Evolutionary conservation across 2,797 vertebrate species (phyloP).

Genomic region (Gobio occitaniae): DNA sequence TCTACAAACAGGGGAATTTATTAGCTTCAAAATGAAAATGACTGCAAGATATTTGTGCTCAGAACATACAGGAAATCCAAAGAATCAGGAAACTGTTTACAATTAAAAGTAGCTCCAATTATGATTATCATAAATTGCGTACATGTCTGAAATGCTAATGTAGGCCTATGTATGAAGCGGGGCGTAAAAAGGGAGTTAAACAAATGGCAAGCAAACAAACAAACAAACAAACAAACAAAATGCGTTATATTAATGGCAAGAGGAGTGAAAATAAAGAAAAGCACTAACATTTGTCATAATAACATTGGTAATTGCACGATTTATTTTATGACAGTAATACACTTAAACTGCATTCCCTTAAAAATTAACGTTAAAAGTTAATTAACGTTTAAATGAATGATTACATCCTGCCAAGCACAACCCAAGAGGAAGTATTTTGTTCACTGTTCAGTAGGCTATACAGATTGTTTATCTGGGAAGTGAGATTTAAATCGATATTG

Average conservation of each 20-base stretch:
- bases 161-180: neutral
- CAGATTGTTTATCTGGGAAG: conserved; percentile 10
- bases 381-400: neutral
- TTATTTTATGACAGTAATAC: neutral
- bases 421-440: neutral
- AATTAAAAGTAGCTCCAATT: conserved; percentile 47
- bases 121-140: conserved; percentile 41
- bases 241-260: neutral
- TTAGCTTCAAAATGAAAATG: conserved; percentile 51
- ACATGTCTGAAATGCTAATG: conserved; percentile 42
- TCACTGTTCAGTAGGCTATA: neutral
- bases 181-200: neutral
- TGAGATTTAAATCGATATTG: conserved; percentile 6
- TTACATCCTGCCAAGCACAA: neutral
- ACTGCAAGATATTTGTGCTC: conserved; percentile 45
- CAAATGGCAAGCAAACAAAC: neutral
- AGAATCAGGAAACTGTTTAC: conserved; percentile 47
- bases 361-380: neutral
- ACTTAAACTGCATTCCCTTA: neutral
- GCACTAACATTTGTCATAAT: neutral
- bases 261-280: neutral
- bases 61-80: conserved; percentile 39
- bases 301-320: neutral
- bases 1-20: conserved; percentile 53
- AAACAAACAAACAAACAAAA: neutral